phyloP scores from a whole-genome alignment of 2,888 invertebrate genomes.

The Thymelicus sylvestris region DNA sequence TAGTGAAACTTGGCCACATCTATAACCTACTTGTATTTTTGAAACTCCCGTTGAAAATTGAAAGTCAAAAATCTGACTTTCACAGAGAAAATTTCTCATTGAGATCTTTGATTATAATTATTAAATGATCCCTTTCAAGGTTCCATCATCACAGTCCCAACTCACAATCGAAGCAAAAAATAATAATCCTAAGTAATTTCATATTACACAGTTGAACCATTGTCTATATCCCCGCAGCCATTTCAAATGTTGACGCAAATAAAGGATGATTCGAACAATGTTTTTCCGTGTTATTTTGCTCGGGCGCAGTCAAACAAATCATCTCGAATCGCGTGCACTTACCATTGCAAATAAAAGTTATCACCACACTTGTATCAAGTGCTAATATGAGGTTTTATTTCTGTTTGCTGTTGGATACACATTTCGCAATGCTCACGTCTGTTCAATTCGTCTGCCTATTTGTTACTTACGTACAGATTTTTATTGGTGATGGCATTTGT shows the following conservation, averaged over 20 bases:
- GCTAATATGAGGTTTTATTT: conserved; percentile 38
- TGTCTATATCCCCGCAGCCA: neutral
- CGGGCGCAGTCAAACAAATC: conserved; percentile 43
- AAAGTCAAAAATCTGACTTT: too few relatives aligned
- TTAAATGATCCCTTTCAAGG: too few relatives aligned
- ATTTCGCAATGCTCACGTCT: conserved; percentile 23
- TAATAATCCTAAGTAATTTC: neutral
- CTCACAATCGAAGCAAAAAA: too few relatives aligned
- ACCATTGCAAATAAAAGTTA: conserved; percentile 52
- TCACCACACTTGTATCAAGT: conserved; percentile 43
- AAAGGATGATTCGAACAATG: conserved; percentile 19
- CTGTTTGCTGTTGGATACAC: conserved; percentile 40
- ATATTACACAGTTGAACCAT: neutral
- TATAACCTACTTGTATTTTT: too few relatives aligned
- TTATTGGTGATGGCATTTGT: conserved; percentile 3
- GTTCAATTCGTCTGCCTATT: conserved; percentile 16
- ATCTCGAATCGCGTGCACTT: conserved; percentile 58
- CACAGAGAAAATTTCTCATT: too few relatives aligned
- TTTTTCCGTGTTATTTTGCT: conserved; percentile 24
- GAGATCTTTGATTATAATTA: too few relatives aligned
- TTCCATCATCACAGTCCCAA: too few relatives aligned
- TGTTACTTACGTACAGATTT: neutral
- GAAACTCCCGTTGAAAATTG: too few relatives aligned
- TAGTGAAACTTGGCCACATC: too few relatives aligned
- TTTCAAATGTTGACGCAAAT: conserved; percentile 5